These are phyloP conservation scores for Barypeithes pellucidus DNA, from an alignment of 2,888 invertebrate species.

Conservation along the genomic window DNA sequence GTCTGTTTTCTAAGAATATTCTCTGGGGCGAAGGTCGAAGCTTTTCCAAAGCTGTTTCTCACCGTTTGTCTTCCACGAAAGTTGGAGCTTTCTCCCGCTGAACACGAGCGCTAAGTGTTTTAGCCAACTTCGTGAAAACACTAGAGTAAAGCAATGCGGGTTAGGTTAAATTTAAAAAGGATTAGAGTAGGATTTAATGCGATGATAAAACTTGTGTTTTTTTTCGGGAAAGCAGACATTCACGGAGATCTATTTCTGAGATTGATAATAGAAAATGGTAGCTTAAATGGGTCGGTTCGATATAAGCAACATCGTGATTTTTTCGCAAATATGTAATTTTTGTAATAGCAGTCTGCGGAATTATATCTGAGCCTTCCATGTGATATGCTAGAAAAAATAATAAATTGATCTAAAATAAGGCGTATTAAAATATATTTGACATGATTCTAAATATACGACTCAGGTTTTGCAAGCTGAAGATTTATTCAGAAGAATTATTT, in stretches of 20 bases:
- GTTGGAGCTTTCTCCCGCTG: constrained; percentile 32
- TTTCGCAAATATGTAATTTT: too few relatives aligned
- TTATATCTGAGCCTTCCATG: too few relatives aligned
- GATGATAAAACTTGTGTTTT: constrained; percentile 9
- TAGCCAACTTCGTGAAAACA: constrained; percentile 42
- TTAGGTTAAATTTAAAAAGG: constrained; percentile 35
- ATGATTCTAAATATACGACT: too few relatives aligned
- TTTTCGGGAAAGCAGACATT: not conserved
- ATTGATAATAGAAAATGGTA: not conserved
- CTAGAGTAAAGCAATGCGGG: constrained; percentile 40
- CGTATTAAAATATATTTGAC: too few relatives aligned
- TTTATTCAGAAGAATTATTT: too few relatives aligned
- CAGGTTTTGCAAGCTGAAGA: too few relatives aligned
- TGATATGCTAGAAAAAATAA: too few relatives aligned
- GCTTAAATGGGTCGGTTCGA: too few relatives aligned
- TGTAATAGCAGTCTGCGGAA: too few relatives aligned
- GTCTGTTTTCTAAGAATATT: constrained; percentile 46
- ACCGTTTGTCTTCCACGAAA: constrained; percentile 46
- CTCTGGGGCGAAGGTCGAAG: constrained; percentile 42
- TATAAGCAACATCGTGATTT: too few relatives aligned
- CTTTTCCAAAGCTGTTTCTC: constrained; percentile 44
- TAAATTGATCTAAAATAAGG: too few relatives aligned
- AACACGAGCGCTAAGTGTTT: constrained; percentile 46
- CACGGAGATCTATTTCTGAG: not conserved
- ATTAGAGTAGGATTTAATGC: constrained; percentile 31